A percentile compares a stretch with the other conserved stretches of the same genome.
These are phyloP conservation scores for Catamblyrhynchus diadema DNA, from an alignment of 2,797 vertebrate genomes.

Conservation along the genomic window DNA sequence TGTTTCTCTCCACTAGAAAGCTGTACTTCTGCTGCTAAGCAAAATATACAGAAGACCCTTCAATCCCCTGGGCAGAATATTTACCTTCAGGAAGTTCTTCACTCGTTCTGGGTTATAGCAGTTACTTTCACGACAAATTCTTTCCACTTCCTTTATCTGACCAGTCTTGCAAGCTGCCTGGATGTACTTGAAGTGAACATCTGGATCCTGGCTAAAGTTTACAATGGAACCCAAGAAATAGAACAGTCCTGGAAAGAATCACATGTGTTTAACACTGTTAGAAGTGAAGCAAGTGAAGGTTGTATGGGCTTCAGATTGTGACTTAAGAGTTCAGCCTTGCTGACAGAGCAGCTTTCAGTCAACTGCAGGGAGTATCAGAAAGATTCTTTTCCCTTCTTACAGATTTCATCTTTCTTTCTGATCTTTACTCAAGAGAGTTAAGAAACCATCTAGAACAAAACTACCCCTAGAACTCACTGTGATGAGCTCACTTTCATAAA, in stretches of 20 bases:
- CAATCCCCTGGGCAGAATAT: neutral
- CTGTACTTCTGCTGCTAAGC: neutral
- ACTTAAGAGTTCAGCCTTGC: neutral
- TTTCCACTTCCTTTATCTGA: conserved; percentile 88
- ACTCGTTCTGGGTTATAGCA: conserved; percentile 86
- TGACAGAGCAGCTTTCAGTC: neutral
- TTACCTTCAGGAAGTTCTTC: conserved; percentile 88
- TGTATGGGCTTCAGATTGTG: neutral
- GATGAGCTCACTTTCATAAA: neutral
- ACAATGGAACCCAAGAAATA: conserved; percentile 91
- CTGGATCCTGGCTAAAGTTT: conserved; percentile 91
- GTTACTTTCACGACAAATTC: conserved; percentile 87
- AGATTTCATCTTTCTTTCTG: neutral
- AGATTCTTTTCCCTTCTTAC: neutral
- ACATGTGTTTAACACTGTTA: neutral
- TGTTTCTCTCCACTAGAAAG: neutral
- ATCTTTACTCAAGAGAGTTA: neutral
- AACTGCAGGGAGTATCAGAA: neutral
- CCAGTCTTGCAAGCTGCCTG: conserved; percentile 89
- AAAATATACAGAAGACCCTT: neutral
- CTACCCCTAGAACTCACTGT: neutral
- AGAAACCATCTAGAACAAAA: neutral
- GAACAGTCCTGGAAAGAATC: conserved; percentile 81
- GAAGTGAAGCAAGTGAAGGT: neutral
- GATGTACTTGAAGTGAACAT: conserved; percentile 91